Base-by-base conservation (phyloP, 2,888 invertebrate species). In the Athalia rosae region DNA sequence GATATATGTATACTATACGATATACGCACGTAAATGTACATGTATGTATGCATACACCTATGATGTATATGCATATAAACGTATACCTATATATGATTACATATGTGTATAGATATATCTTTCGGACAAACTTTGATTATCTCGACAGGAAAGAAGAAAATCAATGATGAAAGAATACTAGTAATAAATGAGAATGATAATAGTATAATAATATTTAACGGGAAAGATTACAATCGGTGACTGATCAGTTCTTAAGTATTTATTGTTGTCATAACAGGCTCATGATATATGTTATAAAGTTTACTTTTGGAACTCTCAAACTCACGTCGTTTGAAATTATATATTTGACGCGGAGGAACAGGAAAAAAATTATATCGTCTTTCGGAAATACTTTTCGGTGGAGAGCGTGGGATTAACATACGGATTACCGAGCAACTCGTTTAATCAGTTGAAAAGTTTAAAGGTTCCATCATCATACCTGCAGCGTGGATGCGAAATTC, bases 151-250 rank as follows among this genome's bases (percentile, higher is more conserved):
- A 8, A 8, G 6, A 47, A 13, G 41, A 67, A n/a, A 67, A 62
- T 28, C 9, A 28, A 28, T 62, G 5, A 62, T 41, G 62, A 47
- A 71, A 8, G 56, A 56, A 56, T 28, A 28, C 28, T 28, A 28
- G 28, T 28, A 69, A 45, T 3, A 56, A 69, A 67, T n/a, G 15
- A 9, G 56, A 69, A 43, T 4, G 53, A 53, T 13, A 43, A 56
- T 53, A 11, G n/a, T n/a, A 41, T 62, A 48, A 48, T 9, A 66
- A 48, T 66, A 66, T 66, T 48, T 9, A 66, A 66, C 28, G 28
- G 41, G 80, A 76, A 77, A 63, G 67, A 74, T 79, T 77, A 63
- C 73, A 78, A 78, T 74, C 58, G 66, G 69, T 58, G 76, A 78
- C 76, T 78, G 63, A 77, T 79, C 58, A 64, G 73, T 77, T 77